Percentiles rank a stretch among this genome's conserved stretches.
Conservation (phyloP, 2,113 vertebrate genomes). For the Esox niger region DNA sequence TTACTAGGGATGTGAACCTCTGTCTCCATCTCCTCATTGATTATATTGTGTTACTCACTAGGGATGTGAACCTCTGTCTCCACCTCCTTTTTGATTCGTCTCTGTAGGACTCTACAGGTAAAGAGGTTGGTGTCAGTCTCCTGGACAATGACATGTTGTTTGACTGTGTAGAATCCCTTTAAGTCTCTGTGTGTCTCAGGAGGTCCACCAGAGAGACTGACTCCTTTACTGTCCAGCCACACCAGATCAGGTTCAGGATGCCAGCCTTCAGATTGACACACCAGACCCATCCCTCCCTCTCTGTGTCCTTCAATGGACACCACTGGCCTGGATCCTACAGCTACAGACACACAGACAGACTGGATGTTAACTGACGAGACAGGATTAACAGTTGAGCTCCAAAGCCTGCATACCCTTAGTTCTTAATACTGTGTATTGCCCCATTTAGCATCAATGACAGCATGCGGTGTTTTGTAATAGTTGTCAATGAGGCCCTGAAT, state of each 20-base stretch:
- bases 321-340: background rate
- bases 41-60: slow-evolving; percentile 12
- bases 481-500: too few species aligned
- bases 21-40: too few species aligned
- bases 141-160: slow-evolving; percentile 11
- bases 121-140: slow-evolving; percentile 6
- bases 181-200: background rate
- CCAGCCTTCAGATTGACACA: slow-evolving; percentile 25
- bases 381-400: too few species aligned
- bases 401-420: too few species aligned
- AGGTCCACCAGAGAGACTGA: background rate
- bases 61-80: slow-evolving; percentile 2
- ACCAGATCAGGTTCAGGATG: slow-evolving; percentile 18
- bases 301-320: slow-evolving; percentile 6
- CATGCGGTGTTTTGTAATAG: too few species aligned
- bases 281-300: slow-evolving; percentile 9
- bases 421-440: too few species aligned
- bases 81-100: background rate
- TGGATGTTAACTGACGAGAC: too few species aligned
- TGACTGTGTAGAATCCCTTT: too few species aligned
- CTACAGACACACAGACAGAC: too few species aligned
- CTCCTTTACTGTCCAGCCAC: slow-evolving; percentile 23
- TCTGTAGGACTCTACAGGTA: slow-evolving; percentile 17
- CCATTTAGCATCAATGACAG: too few species aligned
- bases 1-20: too few species aligned